phyloP scores from a whole-genome alignment of 2,113 vertebrate species.

The Hipposideros armiger region DNA sequence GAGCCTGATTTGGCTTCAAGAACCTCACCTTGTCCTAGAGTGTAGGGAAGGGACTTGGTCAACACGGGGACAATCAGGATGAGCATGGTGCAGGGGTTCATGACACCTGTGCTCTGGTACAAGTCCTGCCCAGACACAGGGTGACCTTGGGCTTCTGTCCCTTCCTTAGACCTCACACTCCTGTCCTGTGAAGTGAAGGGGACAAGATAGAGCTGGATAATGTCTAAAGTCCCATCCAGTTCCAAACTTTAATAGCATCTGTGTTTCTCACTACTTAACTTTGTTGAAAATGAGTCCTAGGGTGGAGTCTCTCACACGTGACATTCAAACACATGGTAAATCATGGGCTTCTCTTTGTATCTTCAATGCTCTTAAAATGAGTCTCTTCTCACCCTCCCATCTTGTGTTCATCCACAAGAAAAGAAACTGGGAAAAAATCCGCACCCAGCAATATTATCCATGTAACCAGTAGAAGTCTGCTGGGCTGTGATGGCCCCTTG shows the following conservation, averaged over 20 bases:
- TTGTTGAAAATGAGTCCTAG: not conserved
- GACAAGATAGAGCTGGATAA: not conserved
- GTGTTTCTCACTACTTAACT: not conserved
- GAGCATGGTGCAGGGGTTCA: fast-evolving
- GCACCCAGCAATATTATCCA: not conserved
- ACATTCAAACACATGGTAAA: not conserved
- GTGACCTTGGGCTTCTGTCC: not conserved
- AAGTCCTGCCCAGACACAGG: not conserved
- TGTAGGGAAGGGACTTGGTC: not conserved
- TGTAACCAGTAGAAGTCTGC: not conserved
- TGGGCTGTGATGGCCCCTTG: no score
- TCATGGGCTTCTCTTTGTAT: not conserved
- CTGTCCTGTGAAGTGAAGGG: not conserved
- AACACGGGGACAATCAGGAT: not conserved
- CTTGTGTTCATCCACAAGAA: constrained; percentile 27
- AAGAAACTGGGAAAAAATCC: not conserved
- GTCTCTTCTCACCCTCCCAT: not conserved
- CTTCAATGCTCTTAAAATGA: not conserved
- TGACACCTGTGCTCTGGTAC: no score
- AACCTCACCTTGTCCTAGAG: not conserved
- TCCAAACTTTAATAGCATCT: not conserved
- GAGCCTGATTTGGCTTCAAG: not conserved
- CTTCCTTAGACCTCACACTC: not conserved
- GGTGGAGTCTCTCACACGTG: not conserved
- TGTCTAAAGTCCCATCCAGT: not conserved